Evolutionary conservation across 2,797 vertebrate species (phyloP).

Genomic region (Hydrolagus colliei): DNA sequence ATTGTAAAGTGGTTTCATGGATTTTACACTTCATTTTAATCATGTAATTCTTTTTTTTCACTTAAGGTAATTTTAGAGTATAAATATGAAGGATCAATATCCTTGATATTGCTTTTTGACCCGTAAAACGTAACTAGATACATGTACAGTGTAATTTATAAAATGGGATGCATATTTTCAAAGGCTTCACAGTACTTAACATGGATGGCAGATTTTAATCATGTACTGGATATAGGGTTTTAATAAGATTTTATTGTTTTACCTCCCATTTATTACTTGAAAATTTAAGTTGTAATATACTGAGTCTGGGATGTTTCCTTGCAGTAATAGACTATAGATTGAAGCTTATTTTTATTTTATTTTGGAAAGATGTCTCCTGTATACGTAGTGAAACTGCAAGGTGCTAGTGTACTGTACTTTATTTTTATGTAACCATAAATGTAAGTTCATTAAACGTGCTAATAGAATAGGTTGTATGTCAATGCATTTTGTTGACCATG

Average conservation of each 20-base stretch:
- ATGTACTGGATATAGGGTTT: constrained; percentile 20
- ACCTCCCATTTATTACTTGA: constrained; percentile 31
- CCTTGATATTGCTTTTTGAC: background rate
- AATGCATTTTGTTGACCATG: background rate
- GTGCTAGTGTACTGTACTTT: constrained; percentile 26
- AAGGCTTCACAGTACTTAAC: constrained; percentile 30
- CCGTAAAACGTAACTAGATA: background rate
- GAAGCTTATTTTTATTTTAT: constrained; percentile 28
- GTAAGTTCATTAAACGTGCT: constrained; percentile 12
- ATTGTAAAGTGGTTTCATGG: background rate
- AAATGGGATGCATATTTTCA: constrained; percentile 22
- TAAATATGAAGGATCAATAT: background rate
- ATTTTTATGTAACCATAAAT: constrained; percentile 27
- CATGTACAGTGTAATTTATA: constrained; percentile 9
- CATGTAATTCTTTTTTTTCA: constrained; percentile 23
- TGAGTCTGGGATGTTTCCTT: constrained; percentile 23
- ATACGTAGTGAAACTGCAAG: constrained; percentile 27
- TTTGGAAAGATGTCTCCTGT: constrained; percentile 20
- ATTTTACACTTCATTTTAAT: constrained; percentile 13
- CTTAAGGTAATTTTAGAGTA: background rate
- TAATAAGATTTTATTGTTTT: constrained; percentile 27
- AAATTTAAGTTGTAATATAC: constrained; percentile 28
- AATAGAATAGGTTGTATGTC: constrained; percentile 26
- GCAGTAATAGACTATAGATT: constrained; percentile 23
- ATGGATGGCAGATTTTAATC: constrained; percentile 19